Evolutionary conservation across 2,888 invertebrate species (phyloP), one percentile per base, ranked within the genome.

Genomic region (Ditula angustiorana): DNA sequence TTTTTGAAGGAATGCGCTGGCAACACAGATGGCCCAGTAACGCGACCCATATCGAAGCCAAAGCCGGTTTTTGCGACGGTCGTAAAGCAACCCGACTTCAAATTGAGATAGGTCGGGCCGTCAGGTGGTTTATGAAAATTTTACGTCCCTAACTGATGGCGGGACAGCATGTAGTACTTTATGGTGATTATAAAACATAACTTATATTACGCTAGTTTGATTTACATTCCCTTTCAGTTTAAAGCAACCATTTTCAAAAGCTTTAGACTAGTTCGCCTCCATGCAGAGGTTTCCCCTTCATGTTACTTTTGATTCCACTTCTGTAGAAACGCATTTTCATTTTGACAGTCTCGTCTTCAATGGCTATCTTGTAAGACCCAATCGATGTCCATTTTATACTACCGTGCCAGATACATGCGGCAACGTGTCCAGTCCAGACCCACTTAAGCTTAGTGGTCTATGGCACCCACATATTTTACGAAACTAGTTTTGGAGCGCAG

Each of bases 81-180:
- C 75, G 74, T 81, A 82, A 82, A 80, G 70, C 74, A 74, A 67
- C 73, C 73, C 70, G 63, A 74, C 78, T 80, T 79, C 73, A 77
- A 79, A 79, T 83, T 82, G 79, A 82, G 77, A 77, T 79, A 80
- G 82, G 80, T 78, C 76, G 69, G 67, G 71, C 69, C 69, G 70
- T 69, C 71, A 78, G 75, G 77, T 77, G 76, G 77, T 79, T 78
- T 76, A 79, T 77, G 77, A 79, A 81, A 79, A 76, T 79, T 75
- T 78, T 72, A 70, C 75, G 70, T 73, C 68, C 71, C 76, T 75
- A 74, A 75, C 74, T 74, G 73, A 77, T 75, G 74, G 74, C 57
- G 62, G 64, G 61, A 67, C 67, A 26, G 56, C 46, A 33, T 55
- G 69, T 68, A 69, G 69, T 69, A 67, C 67, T 63, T 57, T 57